Evolutionary conservation across 1,140 invertebrate species (phyloP).

Genomic region (Drosophila littoralis): DNA sequence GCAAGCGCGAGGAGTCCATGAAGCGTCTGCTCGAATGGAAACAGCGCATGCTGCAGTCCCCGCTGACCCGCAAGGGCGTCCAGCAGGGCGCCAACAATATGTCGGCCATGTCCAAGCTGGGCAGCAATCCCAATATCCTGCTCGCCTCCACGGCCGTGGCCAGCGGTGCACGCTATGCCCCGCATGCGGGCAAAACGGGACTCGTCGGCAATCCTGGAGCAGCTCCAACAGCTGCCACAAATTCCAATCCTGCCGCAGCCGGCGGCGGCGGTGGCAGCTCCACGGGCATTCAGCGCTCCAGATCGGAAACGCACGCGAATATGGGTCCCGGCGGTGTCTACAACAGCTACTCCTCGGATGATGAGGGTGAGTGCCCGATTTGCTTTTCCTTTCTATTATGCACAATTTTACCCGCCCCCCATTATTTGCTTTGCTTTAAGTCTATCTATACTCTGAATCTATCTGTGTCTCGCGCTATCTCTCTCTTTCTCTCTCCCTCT

Average conservation of each 20-base stretch:
- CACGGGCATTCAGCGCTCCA: slow-evolving; percentile 77
- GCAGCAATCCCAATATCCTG: slow-evolving; percentile 81
- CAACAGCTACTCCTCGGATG: slow-evolving; percentile 93
- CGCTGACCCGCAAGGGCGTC: slow-evolving; percentile 91
- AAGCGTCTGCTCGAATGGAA: slow-evolving; percentile 96
- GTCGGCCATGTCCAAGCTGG: slow-evolving; percentile 84
- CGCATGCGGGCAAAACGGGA: slow-evolving; percentile 57
- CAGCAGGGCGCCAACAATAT: slow-evolving; percentile 84
- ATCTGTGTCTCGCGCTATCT: slow-evolving; percentile 38
- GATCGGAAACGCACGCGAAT: slow-evolving; percentile 85
- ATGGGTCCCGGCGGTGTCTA: slow-evolving; percentile 87
- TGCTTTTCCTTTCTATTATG: slow-evolving; percentile 10
- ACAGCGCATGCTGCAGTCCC: slow-evolving; percentile 95
- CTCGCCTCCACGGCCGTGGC: slow-evolving; percentile 77
- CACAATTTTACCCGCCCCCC: slow-evolving; percentile 27
- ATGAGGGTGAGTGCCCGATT: slow-evolving; percentile 89
- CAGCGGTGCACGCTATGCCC: slow-evolving; percentile 84
- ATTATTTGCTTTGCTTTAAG: slow-evolving; percentile 73
- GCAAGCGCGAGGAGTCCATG: slow-evolving; percentile 94
- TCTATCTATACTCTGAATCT: slow-evolving; percentile 29
- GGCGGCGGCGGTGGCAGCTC: neutral
- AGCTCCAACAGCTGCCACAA: slow-evolving; percentile 73
- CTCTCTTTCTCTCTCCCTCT: slow-evolving; percentile 35
- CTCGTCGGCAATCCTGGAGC: slow-evolving; percentile 34
- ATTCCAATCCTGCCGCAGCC: neutral